Evolutionary conservation across 2,797 vertebrate genomes (phyloP), one percentile per base, ranked within the genome.

Genomic region (Catamblyrhynchus diadema): DNA sequence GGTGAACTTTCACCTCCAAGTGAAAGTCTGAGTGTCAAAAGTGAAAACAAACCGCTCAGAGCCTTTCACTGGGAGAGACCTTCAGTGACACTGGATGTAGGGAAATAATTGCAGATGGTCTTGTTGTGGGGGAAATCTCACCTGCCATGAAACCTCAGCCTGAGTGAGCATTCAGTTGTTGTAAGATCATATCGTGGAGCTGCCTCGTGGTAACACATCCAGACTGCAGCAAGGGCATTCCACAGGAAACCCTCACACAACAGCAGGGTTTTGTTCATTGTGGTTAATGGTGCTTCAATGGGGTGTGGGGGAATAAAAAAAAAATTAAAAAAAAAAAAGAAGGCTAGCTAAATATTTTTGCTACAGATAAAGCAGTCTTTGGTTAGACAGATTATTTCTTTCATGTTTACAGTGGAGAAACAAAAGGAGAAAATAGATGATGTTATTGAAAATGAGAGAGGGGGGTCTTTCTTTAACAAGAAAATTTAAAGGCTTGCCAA

Each of bases 1-100:
- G 47, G 74, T 4, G 81, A 97, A 92, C 97, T 96, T 96, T 96
- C 96, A 96, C 96, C 96, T 95, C 92, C 78, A 35, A 93, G 95
- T 83, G 95, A 85, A 88, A 97, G 86, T 41, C n/a, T n/a, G 94
- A 91, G 93, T 72, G 86, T 82, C 86, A 74, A 92, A 96, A 97
- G 94, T 96, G 90, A 96, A 98, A 97, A 96, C 95, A 97, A 95
- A 95, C 84, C 72, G 44, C 7, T 42, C 71, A 61, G 65, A 91
- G 65, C 33, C 70, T 94, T 96, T 86, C 91, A 35, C 81, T 83
- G 94, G 91, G 96, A 92, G 60, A 64, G 83, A 80, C 91, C 72
- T 96, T 64, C 84, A 12, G 30, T 96, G 96, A 95, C 84, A 81
- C 86, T 92, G 79, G 91, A 94, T 72, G 75, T 24, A 92, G 73